A percentile compares a stretch with the other conserved stretches of the same genome.
These are phyloP conservation scores for Aphidius ervi DNA, from an alignment of 1,140 invertebrate species.

Conservation along the genomic window DNA sequence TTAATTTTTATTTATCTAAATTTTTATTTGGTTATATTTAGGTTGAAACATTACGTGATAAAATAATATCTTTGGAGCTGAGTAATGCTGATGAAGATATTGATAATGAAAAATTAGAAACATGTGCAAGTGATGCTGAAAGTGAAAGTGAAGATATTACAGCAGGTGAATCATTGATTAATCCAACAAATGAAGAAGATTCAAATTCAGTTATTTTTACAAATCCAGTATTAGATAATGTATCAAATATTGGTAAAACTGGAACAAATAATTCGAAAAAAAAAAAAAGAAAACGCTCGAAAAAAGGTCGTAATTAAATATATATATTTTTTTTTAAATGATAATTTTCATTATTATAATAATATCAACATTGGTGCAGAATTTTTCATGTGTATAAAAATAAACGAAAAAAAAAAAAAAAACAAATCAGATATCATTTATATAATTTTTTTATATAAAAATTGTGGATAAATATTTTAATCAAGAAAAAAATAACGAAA, in stretches of 20 bases:
- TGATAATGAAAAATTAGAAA: conserved; percentile 47
- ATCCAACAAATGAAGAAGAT: conserved; percentile 35
- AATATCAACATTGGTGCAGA: conserved; percentile 14
- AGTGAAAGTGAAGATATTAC: conserved; percentile 45
- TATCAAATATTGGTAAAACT: conserved; percentile 34
- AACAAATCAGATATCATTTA: no score
- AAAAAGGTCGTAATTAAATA: conserved; percentile 45
- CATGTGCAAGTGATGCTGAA: conserved; percentile 50
- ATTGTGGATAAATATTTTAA: no score
- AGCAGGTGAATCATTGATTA: conserved; percentile 35
- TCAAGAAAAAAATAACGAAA: no score
- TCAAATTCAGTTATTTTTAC: conserved; percentile 34
- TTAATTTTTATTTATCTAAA: not conserved
- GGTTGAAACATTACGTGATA: conserved; percentile 84
- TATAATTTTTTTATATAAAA: no score
- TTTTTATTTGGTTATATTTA: conserved; percentile 39
- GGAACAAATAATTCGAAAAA: conserved; percentile 43
- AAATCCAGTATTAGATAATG: conserved; percentile 34
- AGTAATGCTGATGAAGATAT: conserved; percentile 63
- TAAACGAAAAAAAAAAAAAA: no score
- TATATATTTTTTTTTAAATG: not conserved
- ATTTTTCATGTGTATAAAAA: conserved; percentile 9
- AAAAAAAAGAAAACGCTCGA: conserved; percentile 50
- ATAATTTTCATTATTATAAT: not conserved
- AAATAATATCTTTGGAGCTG: conserved; percentile 81